Evolutionary conservation across 2,113 vertebrate species (phyloP), one percentile per base, ranked within the genome.

Genomic region (Muscicapa adusta): DNA sequence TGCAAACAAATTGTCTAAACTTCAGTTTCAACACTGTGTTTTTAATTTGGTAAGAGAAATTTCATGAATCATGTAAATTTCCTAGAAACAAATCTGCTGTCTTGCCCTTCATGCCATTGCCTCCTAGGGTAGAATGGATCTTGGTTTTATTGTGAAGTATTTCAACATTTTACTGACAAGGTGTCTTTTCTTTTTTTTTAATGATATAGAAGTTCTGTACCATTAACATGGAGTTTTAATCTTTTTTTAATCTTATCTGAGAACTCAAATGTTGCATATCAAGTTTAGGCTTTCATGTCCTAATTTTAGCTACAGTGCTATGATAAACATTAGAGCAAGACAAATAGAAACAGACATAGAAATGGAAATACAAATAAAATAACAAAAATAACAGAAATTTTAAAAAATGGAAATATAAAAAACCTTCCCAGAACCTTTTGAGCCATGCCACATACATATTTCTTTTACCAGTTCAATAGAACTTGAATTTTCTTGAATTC

Each of bases 381-480:
- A 16, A 26, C 14, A 51, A 51, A 26, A 50, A 26, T 26, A 25
- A 50, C 1, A 18, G 2, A 28, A 66, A 34, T 22, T 50, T 31
- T 4, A 43, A 45, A 45, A 8, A 51, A 56, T 14, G 61, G 11
- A 56, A 56, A 48, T 14, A 65, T 12, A 29, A n/a, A 65, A 70
- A 58, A 1, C 0, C 1, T 71, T 74, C 17, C 13, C 13, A 58
- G 14, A 28, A 36, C 14, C 4, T 10, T 75, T 74, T 71, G 20
- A 88, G 7, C 6, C 14, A 18, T 67, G 31, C 0, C 5, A 51
- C 17, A 31, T 22, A 19, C 3, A 33, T 0, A 0, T 26, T 85
- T 54, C 2, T 66, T 89, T 61, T 75, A 2, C 24, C 65, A 26
- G 34, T 54, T 63, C n/a, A 48, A 5, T 1, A 47, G 29, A 91